A percentile compares a stretch with the other conserved stretches of the same genome.
Conservation (phyloP, 2,113 vertebrate species). For the Hepsetus odoe region DNA sequence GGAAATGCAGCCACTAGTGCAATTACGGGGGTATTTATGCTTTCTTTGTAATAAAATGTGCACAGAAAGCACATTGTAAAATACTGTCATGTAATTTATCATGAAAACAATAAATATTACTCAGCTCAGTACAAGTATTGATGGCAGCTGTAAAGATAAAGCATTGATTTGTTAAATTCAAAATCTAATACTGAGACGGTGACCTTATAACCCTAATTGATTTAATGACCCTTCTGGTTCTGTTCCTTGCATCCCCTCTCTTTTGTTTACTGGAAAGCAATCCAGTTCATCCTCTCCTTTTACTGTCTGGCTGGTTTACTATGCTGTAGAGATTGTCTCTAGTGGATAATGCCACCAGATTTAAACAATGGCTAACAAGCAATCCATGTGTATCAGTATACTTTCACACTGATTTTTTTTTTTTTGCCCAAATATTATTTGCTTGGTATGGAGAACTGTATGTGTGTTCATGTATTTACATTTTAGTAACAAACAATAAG, state of each 20-base stretch:
- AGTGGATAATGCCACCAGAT: neutral
- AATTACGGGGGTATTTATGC: too few species aligned
- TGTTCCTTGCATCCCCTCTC: neutral
- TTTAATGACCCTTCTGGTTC: conserved; percentile 6
- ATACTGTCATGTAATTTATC: too few species aligned
- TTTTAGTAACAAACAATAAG: too few species aligned
- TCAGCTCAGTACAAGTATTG: neutral
- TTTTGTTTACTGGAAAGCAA: neutral
- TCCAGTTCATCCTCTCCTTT: neutral
- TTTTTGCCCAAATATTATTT: too few species aligned
- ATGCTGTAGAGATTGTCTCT: neutral
- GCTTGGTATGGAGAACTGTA: too few species aligned
- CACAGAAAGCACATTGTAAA: too few species aligned
- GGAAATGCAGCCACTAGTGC: too few species aligned
- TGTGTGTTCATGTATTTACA: too few species aligned
- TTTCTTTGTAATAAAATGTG: too few species aligned
- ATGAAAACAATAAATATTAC: too few species aligned
- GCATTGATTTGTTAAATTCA: neutral
- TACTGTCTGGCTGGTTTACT: neutral
- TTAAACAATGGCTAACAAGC: conserved; percentile 11
- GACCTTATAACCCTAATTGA: neutral
- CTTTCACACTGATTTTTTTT: neutral
- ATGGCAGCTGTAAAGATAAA: neutral
- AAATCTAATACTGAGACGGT: neutral
- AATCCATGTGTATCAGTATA: neutral